Evolutionary conservation across 2,888 invertebrate genomes (phyloP), one percentile per base, ranked within the genome.

Genomic region (Leptarthrus brevirostris): DNA sequence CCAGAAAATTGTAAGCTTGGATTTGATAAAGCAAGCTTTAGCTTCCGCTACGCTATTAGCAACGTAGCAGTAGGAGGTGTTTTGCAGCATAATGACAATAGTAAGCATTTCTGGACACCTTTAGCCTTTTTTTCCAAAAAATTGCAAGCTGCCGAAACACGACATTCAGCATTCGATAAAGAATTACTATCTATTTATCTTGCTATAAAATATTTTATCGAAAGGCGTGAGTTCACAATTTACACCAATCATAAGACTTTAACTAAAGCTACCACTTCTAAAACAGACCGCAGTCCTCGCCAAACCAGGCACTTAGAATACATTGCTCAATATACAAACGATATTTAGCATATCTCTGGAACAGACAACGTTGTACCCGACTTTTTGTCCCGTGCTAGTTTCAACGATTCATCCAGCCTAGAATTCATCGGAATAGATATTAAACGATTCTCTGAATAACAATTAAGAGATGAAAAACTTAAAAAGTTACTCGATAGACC

Each of bases 41-140:
- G 40, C 40, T 2, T 8, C 40, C 1, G 40, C 61, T 2, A 61
- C 72, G 8, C 10, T 73, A 12, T 20, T 71, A 6, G 18, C 54
- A 81, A 82, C 52, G 70, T 26, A 0, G 80, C 83, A 1, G 79
- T 83, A 2, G 84, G 83, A 1, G 83, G 82, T 0, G 81, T 80
- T 0, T 70, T 85, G 4, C 81, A 85, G 64, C 83, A 84, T 71
- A 18, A 30, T 0, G 71, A 70, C 2, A 61, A 74, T 2, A 61
- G 74, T 10, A n/a, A 69, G 0, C 82, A 81, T 81, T 74, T 82
- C 40, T 40, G 40, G 40, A 40, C 2, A 77, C 83, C 83, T 0
- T 73, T 84, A n/a, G 80, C 79, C 0, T 84, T 82, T 73, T 83
- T 81, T 73, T 83, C 82, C 0, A 77, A 76, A 56, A 81, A 81